Evolutionary conservation across 2,888 invertebrate genomes (phyloP).

Genomic region (Mythimna loreyi): DNA sequence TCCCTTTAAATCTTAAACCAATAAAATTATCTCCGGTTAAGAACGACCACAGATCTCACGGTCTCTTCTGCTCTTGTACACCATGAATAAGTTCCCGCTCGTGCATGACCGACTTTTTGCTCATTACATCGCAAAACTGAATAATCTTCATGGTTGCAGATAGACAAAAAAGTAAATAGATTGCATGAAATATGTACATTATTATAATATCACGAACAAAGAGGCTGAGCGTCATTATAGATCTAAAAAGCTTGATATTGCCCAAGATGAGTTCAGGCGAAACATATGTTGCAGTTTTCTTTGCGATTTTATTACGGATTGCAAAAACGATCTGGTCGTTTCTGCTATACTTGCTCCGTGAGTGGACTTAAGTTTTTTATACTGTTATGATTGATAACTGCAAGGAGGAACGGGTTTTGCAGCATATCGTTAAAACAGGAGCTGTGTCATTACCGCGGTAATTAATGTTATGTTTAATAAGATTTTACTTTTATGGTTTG

Average conservation of each 20-base stretch:
- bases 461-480: conserved; percentile 54
- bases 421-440: conserved; percentile 44
- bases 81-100: conserved; percentile 69
- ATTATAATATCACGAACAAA: conserved; percentile 73
- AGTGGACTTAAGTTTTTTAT: conserved; percentile 57
- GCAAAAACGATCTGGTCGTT: conserved; percentile 42
- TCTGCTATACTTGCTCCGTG: conserved; percentile 26
- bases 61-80: conserved; percentile 57
- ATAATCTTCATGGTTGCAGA: conserved; percentile 64
- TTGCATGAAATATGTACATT: conserved; percentile 70
- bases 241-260: conserved; percentile 60
- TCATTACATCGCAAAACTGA: conserved; percentile 71
- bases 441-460: conserved; percentile 44
- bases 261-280: conserved; percentile 47
- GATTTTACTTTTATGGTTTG: conserved; percentile 51
- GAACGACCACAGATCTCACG: conserved; percentile 64
- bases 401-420: conserved; percentile 54
- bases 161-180: conserved; percentile 75
- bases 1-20: conserved; percentile 47
- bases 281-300: conserved; percentile 50
- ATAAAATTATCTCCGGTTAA: conserved; percentile 59
- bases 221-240: conserved; percentile 66
- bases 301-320: conserved; percentile 46
- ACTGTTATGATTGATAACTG: conserved; percentile 68
- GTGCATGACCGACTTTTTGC: conserved; percentile 75